Evolutionary conservation across 2,888 invertebrate genomes (phyloP), one percentile per base, ranked within the genome.

Genomic region (Sinodicranocentrus sp.): DNA sequence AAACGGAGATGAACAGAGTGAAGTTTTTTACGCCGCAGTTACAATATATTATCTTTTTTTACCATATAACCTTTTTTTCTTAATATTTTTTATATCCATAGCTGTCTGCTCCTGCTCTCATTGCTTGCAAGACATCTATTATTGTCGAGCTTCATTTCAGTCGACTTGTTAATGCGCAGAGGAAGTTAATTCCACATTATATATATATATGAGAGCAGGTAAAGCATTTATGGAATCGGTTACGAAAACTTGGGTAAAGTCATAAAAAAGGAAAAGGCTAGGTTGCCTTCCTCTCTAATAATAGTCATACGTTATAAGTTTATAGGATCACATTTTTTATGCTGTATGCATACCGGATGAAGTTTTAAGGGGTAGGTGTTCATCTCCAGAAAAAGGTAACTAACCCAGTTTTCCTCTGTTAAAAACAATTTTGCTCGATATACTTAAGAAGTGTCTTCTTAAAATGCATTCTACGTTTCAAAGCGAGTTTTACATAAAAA

Each of bases 201-300:
- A 67, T 26, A 63, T 8, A 54, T 25, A 44, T 61, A 43, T 59
- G 57, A 3, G 8, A 77, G 54, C 76, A 77, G 76, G 76, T 67
- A 77, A 77, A 67, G 57, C 54, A 78, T 70, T 44, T 61, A 70
- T 78, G 59, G 68, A 61, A 80, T 80, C 73, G 72, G 80, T 72
- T 80, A 79, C 33, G 65, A 71, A 57, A 78, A 78, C 78, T 78
- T 78, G 78, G n/a, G n/a, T 78, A 79, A 72, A 72, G 80, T 80
- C 80, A 73, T 80, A 80, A 80, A 80, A 79, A 79, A 78, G 57
- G 57, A 59, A 52, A 78, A 70, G 70, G 70, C 48, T 70, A 44
- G 33, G 23, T 19, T 68, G 57, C 67, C 76, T 73, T 61, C 61
- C 44, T 70, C 68, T 68, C 59, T 78, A 70, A 78, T 78, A 78